Evolutionary conservation across 2,113 vertebrate species (phyloP).

Genomic region (Phaetusa simplex): DNA sequence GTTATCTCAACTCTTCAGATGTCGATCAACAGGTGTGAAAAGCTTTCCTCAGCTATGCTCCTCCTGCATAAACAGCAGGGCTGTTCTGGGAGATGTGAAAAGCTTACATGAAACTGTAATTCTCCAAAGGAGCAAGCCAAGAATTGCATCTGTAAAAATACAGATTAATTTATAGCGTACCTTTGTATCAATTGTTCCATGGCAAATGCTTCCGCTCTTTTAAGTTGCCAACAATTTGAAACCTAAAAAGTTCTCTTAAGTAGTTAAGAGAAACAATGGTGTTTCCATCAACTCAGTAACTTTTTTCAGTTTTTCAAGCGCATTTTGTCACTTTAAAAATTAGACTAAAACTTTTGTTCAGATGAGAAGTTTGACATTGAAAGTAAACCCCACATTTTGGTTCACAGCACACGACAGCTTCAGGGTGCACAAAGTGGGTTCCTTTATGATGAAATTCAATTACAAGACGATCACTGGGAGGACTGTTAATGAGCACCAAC

Average conservation of each 20-base stretch:
- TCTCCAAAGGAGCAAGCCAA: background rate
- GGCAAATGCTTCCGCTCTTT: background rate
- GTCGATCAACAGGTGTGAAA: background rate
- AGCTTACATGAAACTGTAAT: background rate
- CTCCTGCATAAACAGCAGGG: background rate
- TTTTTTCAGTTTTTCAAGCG: background rate
- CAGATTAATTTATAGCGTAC: background rate
- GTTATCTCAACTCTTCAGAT: background rate
- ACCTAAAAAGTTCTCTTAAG: background rate
- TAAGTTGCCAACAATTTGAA: background rate
- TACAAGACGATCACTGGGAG: background rate
- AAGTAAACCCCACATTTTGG: background rate
- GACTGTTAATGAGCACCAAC: background rate
- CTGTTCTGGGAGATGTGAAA: background rate
- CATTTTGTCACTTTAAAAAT: background rate
- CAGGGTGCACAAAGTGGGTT: background rate
- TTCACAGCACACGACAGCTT: background rate
- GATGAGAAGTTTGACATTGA: background rate
- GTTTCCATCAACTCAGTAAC: background rate
- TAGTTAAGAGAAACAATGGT: background rate
- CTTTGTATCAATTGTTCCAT: background rate
- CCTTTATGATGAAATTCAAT: background rate
- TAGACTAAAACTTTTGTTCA: background rate
- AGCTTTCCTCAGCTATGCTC: background rate
- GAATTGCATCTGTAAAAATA: background rate